Percentiles rank a stretch among this genome's conserved stretches.
Evolutionary conservation across 2,113 vertebrate genomes (phyloP).

Genomic region (Plectropomus leopardus): DNA sequence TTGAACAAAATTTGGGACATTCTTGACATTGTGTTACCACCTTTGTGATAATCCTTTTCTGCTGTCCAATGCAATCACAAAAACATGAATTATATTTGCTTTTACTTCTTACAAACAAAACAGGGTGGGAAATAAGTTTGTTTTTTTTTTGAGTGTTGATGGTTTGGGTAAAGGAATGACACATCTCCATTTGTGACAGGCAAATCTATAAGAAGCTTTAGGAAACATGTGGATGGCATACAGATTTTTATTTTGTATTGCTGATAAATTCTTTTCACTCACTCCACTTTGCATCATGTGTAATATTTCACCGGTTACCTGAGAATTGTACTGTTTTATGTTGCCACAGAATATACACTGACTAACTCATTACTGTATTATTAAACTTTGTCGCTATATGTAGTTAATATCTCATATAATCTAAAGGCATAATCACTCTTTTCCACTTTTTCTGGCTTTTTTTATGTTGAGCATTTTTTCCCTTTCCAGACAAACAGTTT

Average conservation of each 20-base stretch:
- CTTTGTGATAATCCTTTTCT: neutral
- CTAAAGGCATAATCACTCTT: neutral
- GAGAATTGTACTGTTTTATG: neutral
- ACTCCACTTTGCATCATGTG: neutral
- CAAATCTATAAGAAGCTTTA: constrained; percentile 2
- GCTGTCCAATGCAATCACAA: neutral
- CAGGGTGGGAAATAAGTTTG: neutral
- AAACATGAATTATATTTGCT: neutral
- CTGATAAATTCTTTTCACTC: neutral
- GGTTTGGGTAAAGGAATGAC: constrained; percentile 17
- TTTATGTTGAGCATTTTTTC: neutral
- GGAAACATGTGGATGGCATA: constrained; percentile 15
- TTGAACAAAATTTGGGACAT: neutral
- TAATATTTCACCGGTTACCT: constrained; percentile 3
- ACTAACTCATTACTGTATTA: neutral
- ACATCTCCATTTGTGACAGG: neutral
- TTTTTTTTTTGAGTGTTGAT: constrained; percentile 10
- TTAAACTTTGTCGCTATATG: neutral
- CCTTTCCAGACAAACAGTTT: neutral
- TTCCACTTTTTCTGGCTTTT: neutral
- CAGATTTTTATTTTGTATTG: constrained; percentile 1
- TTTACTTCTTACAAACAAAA: constrained; percentile 1
- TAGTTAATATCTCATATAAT: neutral
- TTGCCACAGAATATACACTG: neutral
- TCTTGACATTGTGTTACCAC: neutral